phyloP scores from a whole-genome alignment of 2,113 vertebrate genomes.

The Sinocyclocheilus anshuiensis region DNA sequence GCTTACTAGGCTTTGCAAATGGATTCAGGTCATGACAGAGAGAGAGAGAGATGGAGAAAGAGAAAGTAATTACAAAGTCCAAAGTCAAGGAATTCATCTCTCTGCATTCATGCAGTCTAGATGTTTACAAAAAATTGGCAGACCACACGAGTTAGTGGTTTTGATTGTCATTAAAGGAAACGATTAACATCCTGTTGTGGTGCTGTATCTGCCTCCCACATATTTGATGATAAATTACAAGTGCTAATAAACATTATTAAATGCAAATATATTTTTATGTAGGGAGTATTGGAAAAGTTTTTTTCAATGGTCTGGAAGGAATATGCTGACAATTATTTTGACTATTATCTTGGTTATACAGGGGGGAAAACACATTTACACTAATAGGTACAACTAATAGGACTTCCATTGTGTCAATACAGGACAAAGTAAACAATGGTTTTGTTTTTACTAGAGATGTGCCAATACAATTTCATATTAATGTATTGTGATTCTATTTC shows the following conservation, averaged over 20 bases:
- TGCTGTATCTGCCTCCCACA: background rate
- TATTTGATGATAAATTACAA: constrained; percentile 21
- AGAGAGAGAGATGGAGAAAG: constrained; percentile 20
- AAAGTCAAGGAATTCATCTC: background rate
- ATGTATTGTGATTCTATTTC: background rate
- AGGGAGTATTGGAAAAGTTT: background rate
- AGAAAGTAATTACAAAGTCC: constrained; percentile 56
- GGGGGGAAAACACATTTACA: background rate
- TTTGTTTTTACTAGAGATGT: constrained; percentile 7
- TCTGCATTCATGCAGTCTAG: background rate
- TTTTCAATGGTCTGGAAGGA: background rate
- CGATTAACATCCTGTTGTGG: background rate
- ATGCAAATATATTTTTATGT: background rate
- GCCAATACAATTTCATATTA: background rate
- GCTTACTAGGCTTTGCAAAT: constrained; percentile 27
- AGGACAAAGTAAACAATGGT: background rate
- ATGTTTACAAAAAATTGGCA: constrained; percentile 8
- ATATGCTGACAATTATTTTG: background rate
- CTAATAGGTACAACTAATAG: too few species aligned
- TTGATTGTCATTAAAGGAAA: background rate
- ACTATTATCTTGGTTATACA: background rate
- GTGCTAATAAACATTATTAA: constrained; percentile 27
- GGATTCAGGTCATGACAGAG: constrained; percentile 21
- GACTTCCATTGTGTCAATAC: background rate
- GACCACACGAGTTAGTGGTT: background rate